Conservation (phyloP, 2,113 vertebrate species). For the Eonycteris spelaea region DNA sequence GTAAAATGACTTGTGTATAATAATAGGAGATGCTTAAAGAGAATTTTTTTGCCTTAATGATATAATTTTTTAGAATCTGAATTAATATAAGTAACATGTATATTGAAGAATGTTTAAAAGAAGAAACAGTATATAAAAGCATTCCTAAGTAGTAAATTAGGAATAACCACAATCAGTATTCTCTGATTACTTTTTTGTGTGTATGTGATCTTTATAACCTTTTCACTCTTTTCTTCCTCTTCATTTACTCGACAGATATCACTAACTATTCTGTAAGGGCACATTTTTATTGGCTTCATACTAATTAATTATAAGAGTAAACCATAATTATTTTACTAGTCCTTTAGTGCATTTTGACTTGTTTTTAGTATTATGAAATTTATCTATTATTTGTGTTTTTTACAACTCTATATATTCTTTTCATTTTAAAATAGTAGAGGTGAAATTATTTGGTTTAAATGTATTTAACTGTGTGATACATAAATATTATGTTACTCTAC, state of each 20-base stretch:
- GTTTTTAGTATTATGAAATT: not conserved
- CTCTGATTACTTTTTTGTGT: not conserved
- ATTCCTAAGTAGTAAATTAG: not conserved
- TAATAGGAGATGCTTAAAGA: not conserved
- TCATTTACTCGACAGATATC: not conserved
- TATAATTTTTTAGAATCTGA: not conserved
- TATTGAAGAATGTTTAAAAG: slow-evolving; percentile 18
- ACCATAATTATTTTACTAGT: not conserved
- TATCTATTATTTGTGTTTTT: not conserved
- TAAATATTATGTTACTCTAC: not conserved
- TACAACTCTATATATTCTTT: not conserved
- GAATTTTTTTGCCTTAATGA: slow-evolving; percentile 2
- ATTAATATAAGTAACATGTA: not conserved
- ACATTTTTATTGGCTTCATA: not conserved
- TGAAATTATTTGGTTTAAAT: not conserved
- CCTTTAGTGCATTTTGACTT: not conserved
- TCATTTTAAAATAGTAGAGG: not conserved
- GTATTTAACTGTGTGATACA: not conserved
- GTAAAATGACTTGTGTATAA: not conserved
- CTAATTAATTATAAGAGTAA: not conserved
- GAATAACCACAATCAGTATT: not conserved
- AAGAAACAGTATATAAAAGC: not conserved
- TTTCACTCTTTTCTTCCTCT: not conserved
- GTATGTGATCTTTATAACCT: not conserved
- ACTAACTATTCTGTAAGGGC: not conserved